Evolutionary conservation across 1,140 invertebrate genomes (phyloP).

Genomic region (Drosophila miranda): DNA sequence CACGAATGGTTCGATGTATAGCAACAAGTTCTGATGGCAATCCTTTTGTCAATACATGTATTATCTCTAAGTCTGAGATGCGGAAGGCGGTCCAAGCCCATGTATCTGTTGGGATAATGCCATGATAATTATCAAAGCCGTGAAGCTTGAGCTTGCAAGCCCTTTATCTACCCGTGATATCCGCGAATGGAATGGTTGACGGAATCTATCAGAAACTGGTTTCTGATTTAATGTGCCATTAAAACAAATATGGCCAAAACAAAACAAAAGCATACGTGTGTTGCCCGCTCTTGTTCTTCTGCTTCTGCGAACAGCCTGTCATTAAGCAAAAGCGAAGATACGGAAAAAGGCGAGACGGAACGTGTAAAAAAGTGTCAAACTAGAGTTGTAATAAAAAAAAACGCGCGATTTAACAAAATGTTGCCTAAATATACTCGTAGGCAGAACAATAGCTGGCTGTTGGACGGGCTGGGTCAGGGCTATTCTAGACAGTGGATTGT

Average conservation of each 20-base stretch:
- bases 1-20: too few relatives aligned
- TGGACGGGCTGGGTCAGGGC: constrained; percentile 58
- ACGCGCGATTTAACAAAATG: too few relatives aligned
- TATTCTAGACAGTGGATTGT: constrained; percentile 50
- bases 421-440: too few relatives aligned
- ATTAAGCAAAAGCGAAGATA: not conserved
- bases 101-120: too few relatives aligned
- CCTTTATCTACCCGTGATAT: constrained; percentile 11
- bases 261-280: constrained; percentile 35
- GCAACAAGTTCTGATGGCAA: too few relatives aligned
- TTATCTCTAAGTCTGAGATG: too few relatives aligned
- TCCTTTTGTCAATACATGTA: too few relatives aligned
- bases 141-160: not conserved
- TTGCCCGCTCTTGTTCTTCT: constrained; percentile 15
- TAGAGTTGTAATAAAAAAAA: constrained; percentile 5
- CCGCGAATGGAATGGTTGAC: not conserved
- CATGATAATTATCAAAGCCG: too few relatives aligned
- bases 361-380: not conserved
- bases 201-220: constrained; percentile 34
- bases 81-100: too few relatives aligned
- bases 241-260: constrained; percentile 27
- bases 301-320: constrained; percentile 4
- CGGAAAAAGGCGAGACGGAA: not conserved
- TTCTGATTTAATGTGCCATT: constrained; percentile 28
- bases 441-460: not conserved